A percentile compares a stretch with the other conserved stretches of the same genome.
Conservation (phyloP, 2,113 vertebrate genomes). For the Mormyrus lacerda region DNA sequence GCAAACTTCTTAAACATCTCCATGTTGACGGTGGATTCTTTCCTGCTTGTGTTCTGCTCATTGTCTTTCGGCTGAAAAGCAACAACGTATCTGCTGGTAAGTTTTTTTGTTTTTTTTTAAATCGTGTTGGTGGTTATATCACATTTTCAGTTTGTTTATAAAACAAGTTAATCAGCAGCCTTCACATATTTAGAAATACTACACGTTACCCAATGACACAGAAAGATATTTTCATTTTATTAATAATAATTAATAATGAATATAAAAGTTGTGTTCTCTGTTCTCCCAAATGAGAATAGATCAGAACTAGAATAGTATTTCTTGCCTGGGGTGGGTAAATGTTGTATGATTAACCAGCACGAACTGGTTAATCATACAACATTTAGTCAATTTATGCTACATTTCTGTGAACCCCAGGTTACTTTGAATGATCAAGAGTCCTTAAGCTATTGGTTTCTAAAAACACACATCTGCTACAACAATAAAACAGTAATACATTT, state of each 20-base stretch:
- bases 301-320: not conserved
- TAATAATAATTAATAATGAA: no score
- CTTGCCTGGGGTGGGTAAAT: not conserved
- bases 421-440: not conserved
- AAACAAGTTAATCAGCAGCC: not conserved
- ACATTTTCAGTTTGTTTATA: not conserved
- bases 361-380: not conserved
- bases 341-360: no score
- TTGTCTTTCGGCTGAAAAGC: slow-evolving; percentile 84
- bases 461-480: not conserved
- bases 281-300: not conserved
- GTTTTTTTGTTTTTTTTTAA: not conserved
- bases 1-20: slow-evolving; percentile 98
- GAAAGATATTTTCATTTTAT: not conserved
- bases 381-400: not conserved
- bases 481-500: not conserved
- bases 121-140: not conserved
- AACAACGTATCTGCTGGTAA: not conserved
- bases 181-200: not conserved
- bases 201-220: not conserved
- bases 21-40: slow-evolving; percentile 97
- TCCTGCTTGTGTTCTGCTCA: slow-evolving; percentile 87
- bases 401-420: not conserved
- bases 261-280: not conserved
- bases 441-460: not conserved